A percentile compares a stretch with the other conserved stretches of the same genome.
phyloP scores from a whole-genome alignment of 2,797 vertebrate genomes.

The Pitangus sulphuratus region DNA sequence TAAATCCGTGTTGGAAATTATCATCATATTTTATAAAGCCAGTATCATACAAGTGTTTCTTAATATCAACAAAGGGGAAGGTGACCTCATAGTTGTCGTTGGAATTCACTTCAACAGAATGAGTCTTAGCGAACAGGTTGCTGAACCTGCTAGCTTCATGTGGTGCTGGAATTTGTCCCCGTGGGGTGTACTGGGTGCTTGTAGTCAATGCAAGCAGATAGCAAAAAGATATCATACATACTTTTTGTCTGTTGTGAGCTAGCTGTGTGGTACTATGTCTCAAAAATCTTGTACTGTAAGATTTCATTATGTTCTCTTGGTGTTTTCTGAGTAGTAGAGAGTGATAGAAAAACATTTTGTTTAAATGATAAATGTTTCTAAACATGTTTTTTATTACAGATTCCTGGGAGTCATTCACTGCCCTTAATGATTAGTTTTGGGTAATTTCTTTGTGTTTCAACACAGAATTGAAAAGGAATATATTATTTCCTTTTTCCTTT shows the following conservation, averaged over 20 bases:
- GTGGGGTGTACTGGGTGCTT: background rate
- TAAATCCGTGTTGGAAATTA: background rate
- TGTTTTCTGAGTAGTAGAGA: background rate
- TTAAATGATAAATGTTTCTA: background rate
- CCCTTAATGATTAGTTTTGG: background rate
- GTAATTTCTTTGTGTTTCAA: background rate
- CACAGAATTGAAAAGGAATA: background rate
- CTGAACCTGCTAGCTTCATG: background rate
- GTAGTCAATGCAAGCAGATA: background rate
- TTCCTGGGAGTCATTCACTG: background rate
- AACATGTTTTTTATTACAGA: background rate
- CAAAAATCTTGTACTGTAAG: background rate
- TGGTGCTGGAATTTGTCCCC: background rate
- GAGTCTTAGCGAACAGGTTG: background rate
- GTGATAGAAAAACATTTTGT: background rate
- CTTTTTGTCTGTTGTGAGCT: background rate
- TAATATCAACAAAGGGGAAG: background rate
- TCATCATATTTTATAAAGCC: background rate
- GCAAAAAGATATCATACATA: background rate
- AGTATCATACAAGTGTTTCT: background rate
- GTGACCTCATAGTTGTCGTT: background rate
- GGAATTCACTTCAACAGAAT: background rate
- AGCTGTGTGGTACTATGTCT: background rate
- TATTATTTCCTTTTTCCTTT: constrained; percentile 14
- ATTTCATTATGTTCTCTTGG: background rate